These are phyloP conservation scores for Toxotes jaculatrix DNA, from an alignment of 2,113 vertebrate species.

Conservation along the genomic window DNA sequence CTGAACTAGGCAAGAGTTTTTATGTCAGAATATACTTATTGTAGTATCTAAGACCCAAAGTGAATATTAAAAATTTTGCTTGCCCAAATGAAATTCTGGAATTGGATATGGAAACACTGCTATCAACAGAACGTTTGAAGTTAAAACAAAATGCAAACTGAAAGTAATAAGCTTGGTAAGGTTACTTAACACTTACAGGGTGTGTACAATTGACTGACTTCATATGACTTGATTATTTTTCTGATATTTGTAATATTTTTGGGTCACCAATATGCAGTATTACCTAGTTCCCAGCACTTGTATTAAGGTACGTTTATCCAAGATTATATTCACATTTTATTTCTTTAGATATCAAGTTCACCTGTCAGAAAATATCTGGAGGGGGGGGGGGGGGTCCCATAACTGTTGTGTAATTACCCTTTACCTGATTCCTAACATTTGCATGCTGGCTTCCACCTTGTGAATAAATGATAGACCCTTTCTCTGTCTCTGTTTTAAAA, in stretches of 20 bases:
- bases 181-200: neutral
- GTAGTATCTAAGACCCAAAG: neutral
- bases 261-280: neutral
- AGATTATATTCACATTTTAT: neutral
- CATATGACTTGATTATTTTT: neutral
- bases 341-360: neutral
- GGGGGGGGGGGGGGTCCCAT: no score
- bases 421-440: conserved; percentile 16
- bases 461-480: conserved; percentile 58
- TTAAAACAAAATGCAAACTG: neutral
- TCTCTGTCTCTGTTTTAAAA: conserved; percentile 35
- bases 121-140: neutral
- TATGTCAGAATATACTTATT: neutral
- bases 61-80: neutral
- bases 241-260: neutral
- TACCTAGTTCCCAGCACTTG: no score
- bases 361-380: neutral
- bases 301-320: neutral
- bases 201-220: neutral
- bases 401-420: conserved; percentile 16
- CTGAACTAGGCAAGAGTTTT: neutral
- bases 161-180: neutral
- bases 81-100: neutral
- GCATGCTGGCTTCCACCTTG: conserved; percentile 5
- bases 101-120: neutral